phyloP scores from a whole-genome alignment of 1,140 invertebrate genomes.

The Magallana angulata region DNA sequence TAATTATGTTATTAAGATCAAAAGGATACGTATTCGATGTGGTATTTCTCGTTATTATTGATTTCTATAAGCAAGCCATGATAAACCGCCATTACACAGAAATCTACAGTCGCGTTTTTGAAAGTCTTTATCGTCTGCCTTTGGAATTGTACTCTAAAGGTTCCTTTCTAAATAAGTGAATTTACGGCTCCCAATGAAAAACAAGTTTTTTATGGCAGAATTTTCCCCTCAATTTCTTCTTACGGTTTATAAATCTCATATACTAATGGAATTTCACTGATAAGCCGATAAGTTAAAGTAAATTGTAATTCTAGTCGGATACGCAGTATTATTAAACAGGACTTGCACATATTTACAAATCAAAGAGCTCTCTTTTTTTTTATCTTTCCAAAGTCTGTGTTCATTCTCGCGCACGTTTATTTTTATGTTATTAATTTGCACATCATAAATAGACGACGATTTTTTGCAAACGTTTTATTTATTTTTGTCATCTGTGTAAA shows the following conservation, averaged over 20 bases:
- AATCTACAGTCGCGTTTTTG: not conserved
- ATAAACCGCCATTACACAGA: not conserved
- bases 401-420: too few relatives aligned
- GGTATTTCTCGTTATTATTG: too few relatives aligned
- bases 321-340: not conserved
- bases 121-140: not conserved
- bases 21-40: too few relatives aligned
- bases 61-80: too few relatives aligned
- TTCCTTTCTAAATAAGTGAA: not conserved
- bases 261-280: conserved; percentile 8
- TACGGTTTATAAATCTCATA: conserved; percentile 8
- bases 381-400: too few relatives aligned
- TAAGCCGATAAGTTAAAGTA: conserved; percentile 25
- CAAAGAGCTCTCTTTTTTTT: too few relatives aligned
- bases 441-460: too few relatives aligned
- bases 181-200: not conserved
- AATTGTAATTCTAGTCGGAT: not conserved
- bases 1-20: too few relatives aligned
- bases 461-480: too few relatives aligned
- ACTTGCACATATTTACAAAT: not conserved
- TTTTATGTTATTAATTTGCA: too few relatives aligned
- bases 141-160: not conserved
- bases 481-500: too few relatives aligned
- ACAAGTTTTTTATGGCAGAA: conserved; percentile 5
- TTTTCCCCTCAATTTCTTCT: not conserved